Conservation (phyloP, 2,888 invertebrate genomes). For the Maniola hyperantus region DNA sequence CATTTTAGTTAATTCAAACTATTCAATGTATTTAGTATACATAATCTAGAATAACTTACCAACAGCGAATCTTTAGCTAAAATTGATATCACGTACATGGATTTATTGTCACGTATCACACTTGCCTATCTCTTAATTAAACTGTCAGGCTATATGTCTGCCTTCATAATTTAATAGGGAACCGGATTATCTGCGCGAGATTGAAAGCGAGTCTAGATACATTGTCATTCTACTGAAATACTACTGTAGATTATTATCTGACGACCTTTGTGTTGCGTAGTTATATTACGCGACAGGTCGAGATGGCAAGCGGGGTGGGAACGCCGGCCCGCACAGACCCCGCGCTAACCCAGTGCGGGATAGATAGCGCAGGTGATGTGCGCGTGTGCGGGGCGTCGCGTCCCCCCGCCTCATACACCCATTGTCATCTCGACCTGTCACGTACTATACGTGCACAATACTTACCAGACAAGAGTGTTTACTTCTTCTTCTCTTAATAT, state of each 20-base stretch:
- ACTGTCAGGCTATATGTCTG: constrained; percentile 16
- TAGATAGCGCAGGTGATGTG: too few relatives aligned
- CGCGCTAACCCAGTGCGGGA: too few relatives aligned
- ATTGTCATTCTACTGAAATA: background rate
- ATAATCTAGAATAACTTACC: background rate
- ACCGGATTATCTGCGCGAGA: background rate
- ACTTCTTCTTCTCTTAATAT: too few relatives aligned
- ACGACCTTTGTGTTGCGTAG: background rate
- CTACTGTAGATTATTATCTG: background rate
- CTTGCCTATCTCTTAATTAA: constrained; percentile 20
- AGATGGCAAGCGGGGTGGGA: too few relatives aligned
- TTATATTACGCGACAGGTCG: too few relatives aligned
- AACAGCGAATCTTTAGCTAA: background rate
- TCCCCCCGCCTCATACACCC: too few relatives aligned
- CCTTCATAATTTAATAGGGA: constrained; percentile 14
- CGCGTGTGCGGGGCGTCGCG: too few relatives aligned
- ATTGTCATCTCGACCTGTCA: too few relatives aligned
- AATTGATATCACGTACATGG: background rate
- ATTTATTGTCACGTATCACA: constrained; percentile 1
- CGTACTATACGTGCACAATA: too few relatives aligned
- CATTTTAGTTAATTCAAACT: background rate
- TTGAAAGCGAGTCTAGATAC: background rate
- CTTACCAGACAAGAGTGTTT: too few relatives aligned
- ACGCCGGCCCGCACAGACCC: too few relatives aligned
- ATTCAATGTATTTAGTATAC: background rate